Base-by-base conservation (phyloP, 2,797 vertebrate species). In the Aldrovandia affinis region DNA sequence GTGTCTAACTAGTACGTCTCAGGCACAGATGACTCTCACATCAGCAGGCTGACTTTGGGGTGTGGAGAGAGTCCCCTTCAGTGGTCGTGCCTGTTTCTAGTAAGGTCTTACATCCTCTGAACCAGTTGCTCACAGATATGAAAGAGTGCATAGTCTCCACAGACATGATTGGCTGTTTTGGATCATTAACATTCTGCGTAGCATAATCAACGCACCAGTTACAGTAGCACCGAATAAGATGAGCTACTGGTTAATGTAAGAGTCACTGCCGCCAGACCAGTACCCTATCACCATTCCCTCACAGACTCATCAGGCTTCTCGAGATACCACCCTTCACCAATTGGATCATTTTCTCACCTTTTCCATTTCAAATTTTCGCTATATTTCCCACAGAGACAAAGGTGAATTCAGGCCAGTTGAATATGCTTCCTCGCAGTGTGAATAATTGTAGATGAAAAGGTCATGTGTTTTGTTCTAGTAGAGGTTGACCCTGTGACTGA, bases 371-470 rank as follows among this genome's bases (percentile, higher is more conserved):
- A 18, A 68, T 73, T 73, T 73, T 42, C 68, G 39, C 33, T 73
- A 33, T 22, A 42, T 73, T 73, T 47, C 30, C n/a, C 50, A 25
- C 30, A 44, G 61, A 78, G 73, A 78, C 30, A 25, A 6, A 57
- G 54, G 68, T 81, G 65, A n/a, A 57, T 33, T 42, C 52, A 20
- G 63, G 33, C n/a, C 0, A 30, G 55, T 78, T 83, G 70, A 78
- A 52, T 84, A 22, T 81, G 78, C 57, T 81, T 55, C 78, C 78
- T 44, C 28, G 28, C 47, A 33, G 25, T 68, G 78, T 28, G 78
- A 65, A 84, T 80, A 73, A 39, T 15, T 73, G 78, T 50, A 81
- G 47, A 73, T 81, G 33, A 80, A 73, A 70, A 78, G 70, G 25
- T 75, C 7, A 78, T 59, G 83, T 80, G 57, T 70, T 25, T 70